phyloP scores from a whole-genome alignment of 2,113 vertebrate species.

The Thalassarche chlororhynchos region DNA sequence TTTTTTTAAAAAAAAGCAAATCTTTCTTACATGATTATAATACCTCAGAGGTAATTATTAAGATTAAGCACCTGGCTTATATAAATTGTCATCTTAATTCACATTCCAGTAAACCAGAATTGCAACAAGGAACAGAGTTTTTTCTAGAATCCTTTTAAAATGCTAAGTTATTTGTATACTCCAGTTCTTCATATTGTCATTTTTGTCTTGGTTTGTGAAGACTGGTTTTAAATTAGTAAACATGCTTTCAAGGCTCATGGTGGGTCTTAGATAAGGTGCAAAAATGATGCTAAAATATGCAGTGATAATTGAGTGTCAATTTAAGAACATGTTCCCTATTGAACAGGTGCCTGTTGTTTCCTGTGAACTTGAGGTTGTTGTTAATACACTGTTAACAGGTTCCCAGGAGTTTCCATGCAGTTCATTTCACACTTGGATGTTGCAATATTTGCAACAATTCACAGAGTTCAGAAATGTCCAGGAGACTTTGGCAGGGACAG shows the following conservation, averaged over 20 bases:
- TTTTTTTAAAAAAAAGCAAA: not conserved
- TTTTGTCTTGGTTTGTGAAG: not conserved
- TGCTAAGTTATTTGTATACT: not conserved
- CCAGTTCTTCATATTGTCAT: not conserved
- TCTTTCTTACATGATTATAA: not conserved
- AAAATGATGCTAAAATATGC: not conserved
- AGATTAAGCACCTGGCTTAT: not conserved
- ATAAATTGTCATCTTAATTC: not conserved
- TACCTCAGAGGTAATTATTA: not conserved
- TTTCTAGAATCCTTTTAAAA: not conserved
- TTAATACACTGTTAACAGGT: not conserved
- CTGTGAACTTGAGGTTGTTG: not conserved
- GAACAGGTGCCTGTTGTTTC: slow-evolving; percentile 21
- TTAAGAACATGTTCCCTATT: not conserved
- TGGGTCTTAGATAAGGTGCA: not conserved
- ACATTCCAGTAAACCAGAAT: not conserved
- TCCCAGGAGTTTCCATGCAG: not conserved
- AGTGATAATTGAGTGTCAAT: slow-evolving; percentile 25
- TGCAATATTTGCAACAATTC: slow-evolving; percentile 1
- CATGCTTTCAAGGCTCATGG: not conserved
- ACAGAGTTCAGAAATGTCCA: not conserved
- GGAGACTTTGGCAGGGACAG: slow-evolving; percentile 12
- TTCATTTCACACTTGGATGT: not conserved
- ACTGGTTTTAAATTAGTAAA: not conserved
- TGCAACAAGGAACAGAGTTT: not conserved